Percentiles rank a stretch among this genome's conserved stretches.
Evolutionary conservation across 2,113 vertebrate species (phyloP).

Genomic region (Neolamprologus toae): DNA sequence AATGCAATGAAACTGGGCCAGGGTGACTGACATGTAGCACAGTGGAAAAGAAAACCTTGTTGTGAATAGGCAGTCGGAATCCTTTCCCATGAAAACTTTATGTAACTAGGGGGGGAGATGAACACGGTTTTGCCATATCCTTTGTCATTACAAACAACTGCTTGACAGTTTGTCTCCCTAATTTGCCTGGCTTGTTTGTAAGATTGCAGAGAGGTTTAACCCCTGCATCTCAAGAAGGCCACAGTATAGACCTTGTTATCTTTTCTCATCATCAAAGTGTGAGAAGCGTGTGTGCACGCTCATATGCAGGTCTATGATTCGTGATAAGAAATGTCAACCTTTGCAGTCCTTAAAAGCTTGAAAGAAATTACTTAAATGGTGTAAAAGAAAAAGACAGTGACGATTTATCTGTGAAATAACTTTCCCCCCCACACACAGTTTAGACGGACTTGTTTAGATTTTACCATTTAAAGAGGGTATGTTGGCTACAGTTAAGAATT

Average conservation of each 20-base stretch:
- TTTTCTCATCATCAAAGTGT: not conserved
- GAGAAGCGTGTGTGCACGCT: no score
- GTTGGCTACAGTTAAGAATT: not conserved
- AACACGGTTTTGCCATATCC: not conserved
- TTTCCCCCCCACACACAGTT: accelerated
- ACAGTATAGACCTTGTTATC: not conserved
- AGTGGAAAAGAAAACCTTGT: not conserved
- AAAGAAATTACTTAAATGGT: not conserved
- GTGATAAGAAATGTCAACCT: not conserved
- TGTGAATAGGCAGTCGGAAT: not conserved
- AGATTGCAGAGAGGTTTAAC: not conserved
- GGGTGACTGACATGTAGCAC: constrained; percentile 37
- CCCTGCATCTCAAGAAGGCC: not conserved
- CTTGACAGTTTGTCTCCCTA: not conserved
- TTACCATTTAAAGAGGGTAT: not conserved
- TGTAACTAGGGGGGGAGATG: constrained; percentile 22
- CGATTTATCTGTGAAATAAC: not conserved
- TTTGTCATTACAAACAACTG: constrained; percentile 25
- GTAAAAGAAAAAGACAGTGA: not conserved
- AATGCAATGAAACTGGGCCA: constrained; percentile 40
- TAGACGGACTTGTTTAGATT: not conserved
- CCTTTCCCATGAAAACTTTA: constrained; percentile 19
- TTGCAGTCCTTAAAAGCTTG: not conserved
- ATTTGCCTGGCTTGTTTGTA: not conserved
- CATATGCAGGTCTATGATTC: not conserved